Evolutionary conservation across 2,113 vertebrate species (phyloP).

Genomic region (Megaptera novaeangliae): DNA sequence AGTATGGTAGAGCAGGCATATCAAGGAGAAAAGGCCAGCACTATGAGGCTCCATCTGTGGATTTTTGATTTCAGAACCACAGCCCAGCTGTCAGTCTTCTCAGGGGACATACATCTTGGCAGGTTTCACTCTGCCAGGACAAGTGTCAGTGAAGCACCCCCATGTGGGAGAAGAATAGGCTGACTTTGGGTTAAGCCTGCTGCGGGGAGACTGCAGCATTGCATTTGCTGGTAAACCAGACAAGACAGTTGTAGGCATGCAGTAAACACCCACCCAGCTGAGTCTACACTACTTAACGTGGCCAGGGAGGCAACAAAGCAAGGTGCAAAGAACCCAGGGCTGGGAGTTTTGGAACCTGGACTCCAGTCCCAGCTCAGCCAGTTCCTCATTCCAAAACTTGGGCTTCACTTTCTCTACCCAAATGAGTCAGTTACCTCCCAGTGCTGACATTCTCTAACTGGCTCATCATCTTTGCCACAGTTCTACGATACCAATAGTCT

Average conservation of each 20-base stretch:
- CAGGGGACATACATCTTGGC: neutral
- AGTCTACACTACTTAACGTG: neutral
- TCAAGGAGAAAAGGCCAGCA: neutral
- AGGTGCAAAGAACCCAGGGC: neutral
- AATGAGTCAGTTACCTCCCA: neutral
- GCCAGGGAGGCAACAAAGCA: neutral
- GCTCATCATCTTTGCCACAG: neutral
- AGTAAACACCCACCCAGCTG: neutral
- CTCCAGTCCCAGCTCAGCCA: neutral
- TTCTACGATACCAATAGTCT: neutral
- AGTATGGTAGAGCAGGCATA: neutral
- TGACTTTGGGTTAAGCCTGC: neutral
- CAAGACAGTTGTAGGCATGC: neutral
- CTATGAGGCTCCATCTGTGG: neutral
- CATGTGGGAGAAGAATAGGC: neutral
- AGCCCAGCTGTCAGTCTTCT: neutral
- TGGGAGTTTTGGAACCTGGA: too few relatives aligned
- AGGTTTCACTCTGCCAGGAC: neutral
- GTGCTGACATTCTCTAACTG: neutral
- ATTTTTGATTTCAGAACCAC: neutral
- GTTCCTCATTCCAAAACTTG: neutral
- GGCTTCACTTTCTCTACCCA: neutral
- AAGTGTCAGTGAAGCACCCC: neutral
- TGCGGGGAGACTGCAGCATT: neutral
- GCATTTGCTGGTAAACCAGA: neutral